Percentiles rank a stretch among this genome's conserved stretches.
Evolutionary conservation across 2,113 vertebrate genomes (phyloP).

Genomic region (Pimephales promelas): DNA sequence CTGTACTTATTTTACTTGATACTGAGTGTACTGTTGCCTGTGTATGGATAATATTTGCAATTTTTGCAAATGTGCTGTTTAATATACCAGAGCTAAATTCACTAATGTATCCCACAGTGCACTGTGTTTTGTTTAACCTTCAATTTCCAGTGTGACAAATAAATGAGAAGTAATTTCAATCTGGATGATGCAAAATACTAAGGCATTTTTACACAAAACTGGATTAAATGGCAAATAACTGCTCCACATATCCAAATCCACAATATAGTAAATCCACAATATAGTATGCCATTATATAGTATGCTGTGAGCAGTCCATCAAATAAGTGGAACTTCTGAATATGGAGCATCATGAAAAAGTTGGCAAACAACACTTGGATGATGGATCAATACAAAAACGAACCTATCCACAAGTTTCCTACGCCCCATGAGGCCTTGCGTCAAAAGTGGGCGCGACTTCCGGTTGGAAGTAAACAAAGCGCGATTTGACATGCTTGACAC

Average conservation of each 20-base stretch:
- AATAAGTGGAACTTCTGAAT: neutral
- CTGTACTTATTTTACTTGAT: neutral
- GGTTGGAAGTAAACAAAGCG: too few species aligned
- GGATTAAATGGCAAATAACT: neutral
- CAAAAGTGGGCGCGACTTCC: too few species aligned
- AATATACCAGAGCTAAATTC: neutral
- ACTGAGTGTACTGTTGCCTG: too few species aligned
- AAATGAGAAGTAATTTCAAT: neutral
- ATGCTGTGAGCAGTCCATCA: neutral
- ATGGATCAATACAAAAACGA: neutral
- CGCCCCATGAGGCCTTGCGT: too few species aligned
- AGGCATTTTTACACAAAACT: neutral
- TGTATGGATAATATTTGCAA: too few species aligned
- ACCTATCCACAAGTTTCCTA: too few species aligned
- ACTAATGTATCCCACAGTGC: neutral
- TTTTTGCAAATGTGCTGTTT: slow-evolving; percentile 8
- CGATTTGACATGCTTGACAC: too few species aligned
- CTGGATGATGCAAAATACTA: neutral
- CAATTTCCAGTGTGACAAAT: neutral
- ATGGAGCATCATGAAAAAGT: neutral
- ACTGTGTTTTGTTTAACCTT: neutral
- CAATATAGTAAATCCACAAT: too few species aligned
- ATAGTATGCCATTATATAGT: too few species aligned
- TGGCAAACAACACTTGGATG: neutral
- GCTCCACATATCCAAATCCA: neutral